phyloP scores from a whole-genome alignment of 2,888 invertebrate genomes.

The Anthrax anthrax region DNA sequence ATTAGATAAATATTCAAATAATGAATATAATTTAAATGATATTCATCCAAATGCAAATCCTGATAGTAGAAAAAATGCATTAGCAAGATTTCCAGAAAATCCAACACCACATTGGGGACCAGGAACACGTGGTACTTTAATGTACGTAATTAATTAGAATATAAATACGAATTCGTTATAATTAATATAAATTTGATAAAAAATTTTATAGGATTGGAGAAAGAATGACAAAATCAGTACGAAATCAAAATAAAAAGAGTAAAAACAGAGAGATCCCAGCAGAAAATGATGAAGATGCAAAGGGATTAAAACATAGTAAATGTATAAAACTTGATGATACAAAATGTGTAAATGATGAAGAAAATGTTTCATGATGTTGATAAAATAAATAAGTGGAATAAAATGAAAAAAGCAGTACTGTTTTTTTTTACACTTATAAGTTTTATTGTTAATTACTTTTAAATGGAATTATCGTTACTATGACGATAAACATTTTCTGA shows the following conservation, averaged over 20 bases:
- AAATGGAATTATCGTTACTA: no score
- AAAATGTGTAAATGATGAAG: no score
- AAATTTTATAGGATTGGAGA: slow-evolving; percentile 42
- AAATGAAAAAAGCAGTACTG: no score
- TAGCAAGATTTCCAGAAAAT: slow-evolving; percentile 74
- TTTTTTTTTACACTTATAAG: no score
- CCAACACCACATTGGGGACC: slow-evolving; percentile 86
- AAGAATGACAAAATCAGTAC: slow-evolving; percentile 43
- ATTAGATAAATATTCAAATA: slow-evolving; percentile 38
- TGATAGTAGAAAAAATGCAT: slow-evolving; percentile 51
- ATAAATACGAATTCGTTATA: background rate
- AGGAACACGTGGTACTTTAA: slow-evolving; percentile 62
- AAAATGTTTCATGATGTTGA: no score
- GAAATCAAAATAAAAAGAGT: slow-evolving; percentile 53
- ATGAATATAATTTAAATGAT: slow-evolving; percentile 34
- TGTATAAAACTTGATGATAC: no score
- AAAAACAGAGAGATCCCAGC: slow-evolving; percentile 20
- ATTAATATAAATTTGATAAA: slow-evolving; percentile 1
- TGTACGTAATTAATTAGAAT: slow-evolving; percentile 45
- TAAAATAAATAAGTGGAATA: no score
- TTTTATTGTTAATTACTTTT: no score
- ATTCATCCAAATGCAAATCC: slow-evolving; percentile 60
- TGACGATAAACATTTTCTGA: no score
- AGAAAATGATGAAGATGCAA: background rate
- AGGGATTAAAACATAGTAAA: no score